A percentile compares a stretch with the other conserved stretches of the same genome.
phyloP scores from a whole-genome alignment of 2,888 invertebrate species.

The Oithona nana region DNA sequence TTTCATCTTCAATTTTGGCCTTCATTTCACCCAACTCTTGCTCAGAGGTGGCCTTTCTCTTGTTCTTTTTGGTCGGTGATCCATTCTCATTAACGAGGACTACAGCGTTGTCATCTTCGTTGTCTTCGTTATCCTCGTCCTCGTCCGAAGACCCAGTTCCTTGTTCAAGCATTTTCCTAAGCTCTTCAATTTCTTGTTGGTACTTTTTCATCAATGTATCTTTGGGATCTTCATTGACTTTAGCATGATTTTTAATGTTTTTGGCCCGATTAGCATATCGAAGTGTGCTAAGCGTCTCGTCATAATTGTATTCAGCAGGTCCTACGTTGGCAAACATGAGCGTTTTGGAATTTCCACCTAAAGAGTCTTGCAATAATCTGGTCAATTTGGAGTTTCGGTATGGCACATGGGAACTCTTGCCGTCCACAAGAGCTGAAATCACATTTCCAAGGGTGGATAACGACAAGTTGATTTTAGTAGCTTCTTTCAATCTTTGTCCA shows the following conservation, averaged over 20 bases:
- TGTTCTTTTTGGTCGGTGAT: slow-evolving; percentile 19
- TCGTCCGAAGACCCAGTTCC: slow-evolving; percentile 22
- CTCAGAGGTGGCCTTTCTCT: slow-evolving; percentile 29
- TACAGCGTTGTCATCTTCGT: slow-evolving; percentile 19
- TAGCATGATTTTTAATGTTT: slow-evolving; percentile 86
- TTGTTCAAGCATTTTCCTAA: slow-evolving; percentile 61
- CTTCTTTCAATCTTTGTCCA: slow-evolving; percentile 79
- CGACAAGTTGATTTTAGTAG: slow-evolving; percentile 82
- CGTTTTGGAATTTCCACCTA: slow-evolving; percentile 90
- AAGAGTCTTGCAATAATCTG: slow-evolving; percentile 76
- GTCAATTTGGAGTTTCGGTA: slow-evolving; percentile 96
- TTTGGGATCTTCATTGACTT: slow-evolving; percentile 92
- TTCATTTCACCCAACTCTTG: slow-evolving; percentile 33
- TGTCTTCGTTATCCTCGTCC: slow-evolving; percentile 34
- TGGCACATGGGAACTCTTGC: slow-evolving; percentile 89
- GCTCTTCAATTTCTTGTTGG: slow-evolving; percentile 83
- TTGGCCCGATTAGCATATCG: slow-evolving; percentile 92
- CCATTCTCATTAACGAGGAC: slow-evolving; percentile 22
- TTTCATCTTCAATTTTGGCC: slow-evolving; percentile 28
- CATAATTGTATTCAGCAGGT: slow-evolving; percentile 88
- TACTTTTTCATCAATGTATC: slow-evolving; percentile 86
- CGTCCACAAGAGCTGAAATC: slow-evolving; percentile 91
- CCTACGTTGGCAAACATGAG: slow-evolving; percentile 91
- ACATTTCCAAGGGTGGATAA: slow-evolving; percentile 93
- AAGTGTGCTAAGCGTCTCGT: slow-evolving; percentile 88